phyloP scores from a whole-genome alignment of 2,113 vertebrate genomes.

The Malurus cyaneus region DNA sequence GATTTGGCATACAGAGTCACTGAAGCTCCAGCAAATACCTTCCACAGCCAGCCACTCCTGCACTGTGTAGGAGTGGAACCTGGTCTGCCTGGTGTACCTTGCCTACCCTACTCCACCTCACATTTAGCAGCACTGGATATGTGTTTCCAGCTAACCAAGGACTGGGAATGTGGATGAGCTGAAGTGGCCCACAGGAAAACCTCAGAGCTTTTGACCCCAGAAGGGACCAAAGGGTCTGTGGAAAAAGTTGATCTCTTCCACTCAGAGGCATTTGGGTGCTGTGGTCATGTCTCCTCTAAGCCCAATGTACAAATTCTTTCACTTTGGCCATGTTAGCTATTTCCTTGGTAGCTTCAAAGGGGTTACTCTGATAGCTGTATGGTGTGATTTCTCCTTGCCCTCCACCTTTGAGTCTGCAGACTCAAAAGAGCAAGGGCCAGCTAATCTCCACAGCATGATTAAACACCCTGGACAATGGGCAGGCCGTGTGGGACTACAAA shows the following conservation, averaged over 20 bases:
- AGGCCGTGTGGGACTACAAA: accelerated
- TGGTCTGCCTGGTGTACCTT: not conserved
- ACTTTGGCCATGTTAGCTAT: not conserved
- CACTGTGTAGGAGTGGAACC: not conserved
- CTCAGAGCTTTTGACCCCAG: not conserved
- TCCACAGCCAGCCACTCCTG: not conserved
- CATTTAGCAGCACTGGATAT: not conserved
- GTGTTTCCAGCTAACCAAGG: not conserved
- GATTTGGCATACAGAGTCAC: not conserved
- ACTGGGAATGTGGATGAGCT: not conserved
- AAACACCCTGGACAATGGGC: not conserved
- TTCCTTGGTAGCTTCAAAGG: not conserved
- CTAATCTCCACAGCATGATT: not conserved
- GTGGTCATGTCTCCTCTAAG: not conserved
- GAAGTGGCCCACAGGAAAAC: not conserved
- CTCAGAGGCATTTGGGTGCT: not conserved
- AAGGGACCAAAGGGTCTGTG: not conserved
- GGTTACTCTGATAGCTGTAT: not conserved
- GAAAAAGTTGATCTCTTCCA: not conserved
- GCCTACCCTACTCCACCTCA: not conserved
- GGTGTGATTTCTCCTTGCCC: not conserved
- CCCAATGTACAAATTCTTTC: accelerated
- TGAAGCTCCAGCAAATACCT: not conserved
- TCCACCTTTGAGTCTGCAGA: not conserved
- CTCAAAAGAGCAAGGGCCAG: not conserved